A percentile compares a stretch with the other conserved stretches of the same genome.
Evolutionary conservation across 2,113 vertebrate genomes (phyloP).

Genomic region (Malurus melanocephalus): DNA sequence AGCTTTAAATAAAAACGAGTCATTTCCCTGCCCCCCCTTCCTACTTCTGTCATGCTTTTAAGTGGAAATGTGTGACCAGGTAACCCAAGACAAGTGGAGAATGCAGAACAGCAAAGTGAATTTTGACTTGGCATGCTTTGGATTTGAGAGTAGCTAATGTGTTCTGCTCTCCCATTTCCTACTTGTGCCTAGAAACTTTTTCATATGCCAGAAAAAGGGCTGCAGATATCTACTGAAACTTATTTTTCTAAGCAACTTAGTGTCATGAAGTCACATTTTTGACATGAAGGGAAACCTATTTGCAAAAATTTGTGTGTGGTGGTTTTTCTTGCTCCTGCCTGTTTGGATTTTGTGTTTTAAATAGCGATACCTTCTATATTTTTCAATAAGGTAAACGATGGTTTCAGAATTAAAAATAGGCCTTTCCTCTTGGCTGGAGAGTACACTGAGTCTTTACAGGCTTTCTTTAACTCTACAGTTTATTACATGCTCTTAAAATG

Average conservation of each 20-base stretch:
- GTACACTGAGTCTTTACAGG: neutral
- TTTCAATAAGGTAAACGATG: neutral
- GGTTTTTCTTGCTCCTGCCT: neutral
- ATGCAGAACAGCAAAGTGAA: neutral
- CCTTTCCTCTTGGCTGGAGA: neutral
- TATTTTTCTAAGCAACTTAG: neutral
- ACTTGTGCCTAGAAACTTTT: neutral
- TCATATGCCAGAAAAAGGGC: neutral
- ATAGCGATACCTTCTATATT: neutral
- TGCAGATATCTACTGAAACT: neutral
- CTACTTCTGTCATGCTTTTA: neutral
- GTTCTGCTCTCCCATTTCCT: neutral
- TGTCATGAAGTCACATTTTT: neutral
- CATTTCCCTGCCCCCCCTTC: rapidly evolving
- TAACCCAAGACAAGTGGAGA: neutral
- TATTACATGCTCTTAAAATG: neutral
- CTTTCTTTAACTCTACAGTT: neutral
- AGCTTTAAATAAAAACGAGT: neutral
- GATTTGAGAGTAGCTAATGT: neutral
- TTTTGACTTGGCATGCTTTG: neutral
- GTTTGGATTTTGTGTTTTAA: neutral
- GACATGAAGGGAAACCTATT: neutral
- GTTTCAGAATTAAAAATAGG: neutral
- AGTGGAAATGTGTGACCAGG: neutral
- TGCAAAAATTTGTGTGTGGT: neutral